Evolutionary conservation across 2,113 vertebrate species (phyloP).

Genomic region (Panthera uncia): DNA sequence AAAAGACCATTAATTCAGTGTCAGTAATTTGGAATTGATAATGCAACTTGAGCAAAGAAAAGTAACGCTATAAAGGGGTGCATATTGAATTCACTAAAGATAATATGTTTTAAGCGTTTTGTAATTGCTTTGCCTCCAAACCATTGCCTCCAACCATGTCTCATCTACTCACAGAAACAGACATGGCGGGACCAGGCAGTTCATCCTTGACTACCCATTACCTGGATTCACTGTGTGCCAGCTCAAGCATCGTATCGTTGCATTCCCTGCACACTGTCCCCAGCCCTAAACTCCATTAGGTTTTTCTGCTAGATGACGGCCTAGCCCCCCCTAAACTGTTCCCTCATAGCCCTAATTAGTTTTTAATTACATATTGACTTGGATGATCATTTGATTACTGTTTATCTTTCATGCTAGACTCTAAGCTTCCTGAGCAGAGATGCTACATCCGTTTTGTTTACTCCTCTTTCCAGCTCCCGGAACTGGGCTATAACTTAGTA

Average conservation of each 20-base stretch:
- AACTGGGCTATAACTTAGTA: not conserved
- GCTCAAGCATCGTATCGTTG: not conserved
- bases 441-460: not conserved
- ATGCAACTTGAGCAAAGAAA: not conserved
- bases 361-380: not conserved
- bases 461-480: not conserved
- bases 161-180: not conserved
- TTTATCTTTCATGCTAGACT: not conserved
- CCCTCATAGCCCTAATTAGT: accelerated
- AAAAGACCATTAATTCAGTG: not conserved
- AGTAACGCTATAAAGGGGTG: not conserved
- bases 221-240: not conserved
- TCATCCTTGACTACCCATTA: not conserved
- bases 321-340: not conserved
- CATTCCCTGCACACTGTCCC: not conserved
- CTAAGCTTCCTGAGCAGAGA: not conserved
- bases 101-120: not conserved
- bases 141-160: not conserved
- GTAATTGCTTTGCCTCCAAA: not conserved
- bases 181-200: not conserved
- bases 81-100: not conserved
- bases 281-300: not conserved
- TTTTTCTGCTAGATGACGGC: not conserved
- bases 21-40: not conserved
- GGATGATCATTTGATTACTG: not conserved